Conservation (phyloP, 2,797 vertebrate genomes). For the Selene dorsalis region DNA sequence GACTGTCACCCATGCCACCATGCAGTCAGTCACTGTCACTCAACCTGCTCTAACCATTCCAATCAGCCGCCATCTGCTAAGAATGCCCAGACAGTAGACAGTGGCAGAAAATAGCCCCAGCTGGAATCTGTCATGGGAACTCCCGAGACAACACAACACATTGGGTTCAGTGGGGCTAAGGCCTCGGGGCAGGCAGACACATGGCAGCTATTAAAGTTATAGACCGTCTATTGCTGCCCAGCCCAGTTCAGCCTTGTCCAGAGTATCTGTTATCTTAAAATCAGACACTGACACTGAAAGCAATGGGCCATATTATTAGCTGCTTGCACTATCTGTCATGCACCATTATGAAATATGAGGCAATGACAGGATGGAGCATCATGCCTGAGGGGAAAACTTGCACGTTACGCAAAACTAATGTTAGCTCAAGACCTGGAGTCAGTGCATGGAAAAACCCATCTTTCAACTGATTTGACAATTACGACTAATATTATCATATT, state of each 20-base stretch:
- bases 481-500: neutral
- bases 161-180: slow-evolving; percentile 67
- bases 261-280: slow-evolving; percentile 58
- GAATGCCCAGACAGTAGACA: slow-evolving; percentile 77
- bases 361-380: neutral
- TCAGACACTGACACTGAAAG: slow-evolving; percentile 49
- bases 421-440: neutral
- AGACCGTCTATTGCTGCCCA: slow-evolving; percentile 49
- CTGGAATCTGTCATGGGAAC: slow-evolving; percentile 77
- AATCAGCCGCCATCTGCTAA: slow-evolving; percentile 60
- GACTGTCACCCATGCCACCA: slow-evolving; percentile 54
- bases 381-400: slow-evolving; percentile 5
- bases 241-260: slow-evolving; percentile 38
- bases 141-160: slow-evolving; percentile 67
- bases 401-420: slow-evolving; percentile 14
- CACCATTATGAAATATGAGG: slow-evolving; percentile 30
- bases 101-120: slow-evolving; percentile 78
- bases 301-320: slow-evolving; percentile 57
- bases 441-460: neutral
- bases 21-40: slow-evolving; percentile 62
- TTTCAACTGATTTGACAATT: slow-evolving; percentile 14
- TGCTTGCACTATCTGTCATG: slow-evolving; percentile 33
- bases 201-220: slow-evolving; percentile 73
- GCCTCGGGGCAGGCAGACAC: slow-evolving; percentile 63
- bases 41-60: slow-evolving; percentile 42